Conservation (phyloP, 2,797 vertebrate species). For the Sylvilagus floridanus region DNA sequence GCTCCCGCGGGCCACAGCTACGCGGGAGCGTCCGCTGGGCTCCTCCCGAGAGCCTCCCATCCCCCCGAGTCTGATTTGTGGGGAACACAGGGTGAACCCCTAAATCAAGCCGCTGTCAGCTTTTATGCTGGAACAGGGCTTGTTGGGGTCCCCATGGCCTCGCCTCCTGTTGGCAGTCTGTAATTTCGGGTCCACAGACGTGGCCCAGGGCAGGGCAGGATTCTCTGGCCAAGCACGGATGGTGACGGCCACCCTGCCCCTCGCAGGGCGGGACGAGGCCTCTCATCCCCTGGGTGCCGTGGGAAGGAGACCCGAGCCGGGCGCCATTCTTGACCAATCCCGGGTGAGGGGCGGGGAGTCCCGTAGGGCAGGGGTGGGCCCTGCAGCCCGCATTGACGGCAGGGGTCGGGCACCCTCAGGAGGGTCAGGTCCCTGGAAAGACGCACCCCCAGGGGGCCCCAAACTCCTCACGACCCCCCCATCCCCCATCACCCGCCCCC, state of each 20-base stretch:
- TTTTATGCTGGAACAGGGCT: rapidly evolving
- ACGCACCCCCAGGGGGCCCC: not conserved
- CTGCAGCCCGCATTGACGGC: too few relatives aligned
- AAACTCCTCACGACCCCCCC: not conserved
- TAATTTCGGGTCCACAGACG: rapidly evolving
- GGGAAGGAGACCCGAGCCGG: rapidly evolving
- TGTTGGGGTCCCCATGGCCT: not conserved
- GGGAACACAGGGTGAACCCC: not conserved
- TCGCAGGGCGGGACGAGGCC: rapidly evolving
- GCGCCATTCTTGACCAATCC: rapidly evolving
- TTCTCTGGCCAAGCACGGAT: not conserved
- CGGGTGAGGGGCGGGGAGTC: rapidly evolving
- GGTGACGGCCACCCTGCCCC: rapidly evolving
- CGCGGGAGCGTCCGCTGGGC: rapidly evolving
- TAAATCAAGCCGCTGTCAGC: rapidly evolving
- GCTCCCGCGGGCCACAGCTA: rapidly evolving
- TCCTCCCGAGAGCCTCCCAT: not conserved
- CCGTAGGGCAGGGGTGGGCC: not conserved
- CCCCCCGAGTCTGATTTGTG: not conserved
- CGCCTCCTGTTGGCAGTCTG: rapidly evolving
- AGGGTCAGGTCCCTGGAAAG: not conserved
- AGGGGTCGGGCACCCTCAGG: not conserved
- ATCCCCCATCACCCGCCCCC: too few relatives aligned
- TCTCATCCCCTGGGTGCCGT: rapidly evolving
- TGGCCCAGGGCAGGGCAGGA: rapidly evolving